A percentile compares a stretch with the other conserved stretches of the same genome.
phyloP scores from a whole-genome alignment of 2,888 invertebrate species.

The Habrosyne pyritoides region DNA sequence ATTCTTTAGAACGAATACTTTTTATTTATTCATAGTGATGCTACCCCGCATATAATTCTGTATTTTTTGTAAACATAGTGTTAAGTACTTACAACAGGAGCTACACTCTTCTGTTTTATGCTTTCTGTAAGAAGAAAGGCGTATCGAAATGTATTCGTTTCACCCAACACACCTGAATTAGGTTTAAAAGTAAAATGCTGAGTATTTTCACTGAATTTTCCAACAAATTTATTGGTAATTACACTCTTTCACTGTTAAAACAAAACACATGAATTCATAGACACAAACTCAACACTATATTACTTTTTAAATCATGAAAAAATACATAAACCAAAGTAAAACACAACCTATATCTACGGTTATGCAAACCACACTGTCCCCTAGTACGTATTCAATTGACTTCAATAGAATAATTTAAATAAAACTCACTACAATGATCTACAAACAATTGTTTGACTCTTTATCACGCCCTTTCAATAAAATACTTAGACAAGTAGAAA shows the following conservation, averaged over 20 bases:
- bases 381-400: conserved; percentile 61
- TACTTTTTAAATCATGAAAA: not conserved
- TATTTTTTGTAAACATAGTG: no score
- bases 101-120: no score
- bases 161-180: not conserved
- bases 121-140: no score
- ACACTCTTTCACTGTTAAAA: no score
- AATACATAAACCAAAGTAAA: conserved; percentile 14
- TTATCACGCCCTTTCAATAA: not conserved
- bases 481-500: not conserved
- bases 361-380: conserved; percentile 41
- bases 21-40: no score
- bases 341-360: conserved; percentile 35
- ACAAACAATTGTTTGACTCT: conserved; percentile 10
- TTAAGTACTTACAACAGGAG: no score
- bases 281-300: not conserved
- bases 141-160: not conserved
- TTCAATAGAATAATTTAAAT: conserved; percentile 68
- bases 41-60: no score
- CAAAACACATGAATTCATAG: not conserved
- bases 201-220: no score
- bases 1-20: no score
- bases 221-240: no score
- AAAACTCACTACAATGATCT: conserved; percentile 27
- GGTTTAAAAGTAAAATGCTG: not conserved